Base-by-base conservation (phyloP, 1,140 invertebrate species). In the Lepidurus apus region DNA sequence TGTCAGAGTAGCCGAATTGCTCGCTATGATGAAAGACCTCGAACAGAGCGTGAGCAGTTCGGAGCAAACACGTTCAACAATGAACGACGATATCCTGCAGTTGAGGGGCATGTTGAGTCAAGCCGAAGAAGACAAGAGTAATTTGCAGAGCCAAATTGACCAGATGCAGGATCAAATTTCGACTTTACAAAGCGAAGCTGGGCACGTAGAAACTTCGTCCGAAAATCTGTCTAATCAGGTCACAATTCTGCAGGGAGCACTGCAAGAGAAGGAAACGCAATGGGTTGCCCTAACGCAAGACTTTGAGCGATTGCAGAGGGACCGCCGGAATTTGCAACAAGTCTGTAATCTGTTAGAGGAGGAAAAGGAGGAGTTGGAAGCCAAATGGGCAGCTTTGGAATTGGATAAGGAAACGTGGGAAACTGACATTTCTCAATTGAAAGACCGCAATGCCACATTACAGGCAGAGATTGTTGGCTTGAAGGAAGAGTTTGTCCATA, bases 351-450 rank as follows among this genome's bases (percentile, higher is more conserved):
- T 53, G 65, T 10, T 77, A 10, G 45, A 45, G n/a, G 44, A 45
- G 3, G 76, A 53, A 26, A 45, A 77, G 21, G 26, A 65, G 21
- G 76, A 77, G 65, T 24, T 77, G 7, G 44, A 77, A 34, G 44
- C 44, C n/a, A 77, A 77, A 77, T 45, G 65, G n/a, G 44, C 24
- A 17, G 76, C 45, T 42, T 21, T 77, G 44, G 45, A 45, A 26
- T 13, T 17, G 44, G 42, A 53, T 8, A 45, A 77, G 8, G 44
- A 77, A 21, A 45, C 45, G 42, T 65, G 76, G 13, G 44, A 47
- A 65, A 26, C 76, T 7, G 76, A 77, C 21, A 45, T 42, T 17
- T 43, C n/a, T n/a, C 76, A 42, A 53, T 34, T 77, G 76, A 77
- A 53, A 77, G 65, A 42, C 43, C 45, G 21, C 34, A 65, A 26